Percentiles rank a stretch among this genome's conserved stretches.
These are phyloP conservation scores for Paratrypauchen microcephalus DNA, from an alignment of 2,797 vertebrate species.

Conservation along the genomic window DNA sequence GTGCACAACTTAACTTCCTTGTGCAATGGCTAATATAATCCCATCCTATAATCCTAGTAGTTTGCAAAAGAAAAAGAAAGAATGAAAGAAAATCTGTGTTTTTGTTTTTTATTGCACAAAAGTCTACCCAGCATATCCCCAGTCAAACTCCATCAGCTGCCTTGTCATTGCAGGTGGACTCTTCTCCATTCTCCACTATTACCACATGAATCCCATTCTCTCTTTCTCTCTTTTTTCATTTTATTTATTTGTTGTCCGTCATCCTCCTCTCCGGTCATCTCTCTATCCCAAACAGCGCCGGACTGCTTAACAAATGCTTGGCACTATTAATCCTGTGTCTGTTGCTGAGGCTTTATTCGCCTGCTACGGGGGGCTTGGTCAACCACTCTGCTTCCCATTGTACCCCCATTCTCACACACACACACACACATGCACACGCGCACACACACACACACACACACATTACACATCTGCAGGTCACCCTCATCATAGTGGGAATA, in stretches of 20 bases:
- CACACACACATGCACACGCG: slow-evolving; percentile 24
- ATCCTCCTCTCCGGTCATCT: slow-evolving; percentile 38
- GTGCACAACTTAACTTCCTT: background rate
- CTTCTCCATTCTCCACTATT: slow-evolving; percentile 10
- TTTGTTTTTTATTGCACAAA: background rate
- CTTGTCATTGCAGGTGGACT: slow-evolving; percentile 9
- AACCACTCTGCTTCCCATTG: slow-evolving; percentile 72
- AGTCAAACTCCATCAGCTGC: background rate
- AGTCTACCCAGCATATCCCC: background rate
- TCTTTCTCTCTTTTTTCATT: slow-evolving; percentile 14
- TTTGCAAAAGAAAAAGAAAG: background rate
- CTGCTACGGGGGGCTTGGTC: slow-evolving; percentile 66
- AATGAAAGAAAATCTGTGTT: too few species aligned
- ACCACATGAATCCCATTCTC: slow-evolving; percentile 15
- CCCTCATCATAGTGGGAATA: slow-evolving; percentile 78
- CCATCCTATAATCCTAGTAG: background rate
- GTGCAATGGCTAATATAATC: background rate
- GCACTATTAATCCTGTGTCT: slow-evolving; percentile 70
- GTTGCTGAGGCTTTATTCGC: slow-evolving; percentile 58
- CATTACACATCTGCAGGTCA: slow-evolving; percentile 76
- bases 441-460: slow-evolving; percentile 35
- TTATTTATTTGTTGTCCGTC: slow-evolving; percentile 37
- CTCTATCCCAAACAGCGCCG: slow-evolving; percentile 47
- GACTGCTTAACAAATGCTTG: slow-evolving; percentile 69
- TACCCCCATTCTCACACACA: slow-evolving; percentile 48